Base-by-base conservation (phyloP, 1,140 invertebrate genomes). In the Anadara kagoshimensis region DNA sequence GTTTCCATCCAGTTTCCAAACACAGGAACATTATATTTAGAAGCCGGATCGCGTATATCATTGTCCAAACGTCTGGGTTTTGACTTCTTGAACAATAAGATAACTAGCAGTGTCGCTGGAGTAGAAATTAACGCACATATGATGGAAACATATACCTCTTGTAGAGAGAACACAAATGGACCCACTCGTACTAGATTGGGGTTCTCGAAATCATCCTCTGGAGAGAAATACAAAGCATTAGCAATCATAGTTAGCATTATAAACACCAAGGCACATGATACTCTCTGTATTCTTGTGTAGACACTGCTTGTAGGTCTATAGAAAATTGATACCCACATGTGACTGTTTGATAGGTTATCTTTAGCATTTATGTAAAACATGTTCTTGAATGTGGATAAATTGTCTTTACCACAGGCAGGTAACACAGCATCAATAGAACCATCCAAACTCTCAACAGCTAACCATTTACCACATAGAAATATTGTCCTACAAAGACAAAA, bases 211-310 rank as follows among this genome's bases (percentile, higher is more conserved):
- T 76, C 75, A 16, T 72, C 69, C 11, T 71, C 69, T 7, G 63
- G 49, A 26, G 69, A 56, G 74, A 83, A 90, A 73, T 89, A 90
- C 80, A 90, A 85, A 24, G 87, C 87, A 69, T 89, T 89, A 58
- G 84, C 78, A 12, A 89, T 86, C 89, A 90, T 90, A 10, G 85
- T 85, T 16, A 88, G 73, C 63, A 89, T 85, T 2, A 89, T 78
- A 11, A 90, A 78, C 10, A 82, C 69, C 36, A 88, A 54, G 63
- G 86, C 86, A 54, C 87, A 89, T 0, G 85, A 79, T 0, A 88
- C 61, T 51, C 89, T 80, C 75, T 89, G 88, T 24, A 85, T 68
- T n/a, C 89, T 81, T 14, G 86, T 86, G 76, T 89, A 90, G 47
- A 76, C 75, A 65, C 84, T 86, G 43, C 82, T 75, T 12, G 82